Evolutionary conservation across 2,888 invertebrate genomes (phyloP), one percentile per base, ranked within the genome.

Genomic region (Notodonta ziczac): DNA sequence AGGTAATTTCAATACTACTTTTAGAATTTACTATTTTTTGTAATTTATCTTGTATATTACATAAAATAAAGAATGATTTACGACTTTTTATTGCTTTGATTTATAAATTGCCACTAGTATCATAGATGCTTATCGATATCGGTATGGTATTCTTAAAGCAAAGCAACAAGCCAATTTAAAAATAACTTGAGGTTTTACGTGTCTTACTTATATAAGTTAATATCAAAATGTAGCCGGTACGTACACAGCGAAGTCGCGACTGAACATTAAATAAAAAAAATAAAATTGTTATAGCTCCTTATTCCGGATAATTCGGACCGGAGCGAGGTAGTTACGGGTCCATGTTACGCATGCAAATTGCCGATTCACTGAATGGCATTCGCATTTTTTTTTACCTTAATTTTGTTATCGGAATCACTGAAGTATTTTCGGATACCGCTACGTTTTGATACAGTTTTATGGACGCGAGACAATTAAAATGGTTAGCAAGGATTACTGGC

Each of bases 301-400:
- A 84, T 85, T 81, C 80, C 73, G 81, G 78, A 85, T 85, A 84
- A 87, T 86, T 86, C 76, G 73, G 78, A 73, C 73, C 78, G 75
- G 78, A 77, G 72, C 78, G 77, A 82, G 79, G 86, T 82, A 82
- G 80, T 86, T 84, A 85, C 76, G 76, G 77, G 77, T 80, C 80
- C 84, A 80, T 78, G 83, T 86, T 85, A 83, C 83, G 86, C 84
- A 86, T 89, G 84, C 83, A 87, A 88, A 90, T 90, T 79, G 83
- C 71, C 77, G 77, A 83, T 84, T 82, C 78, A 72, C 70, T 74
- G 79, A 78, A 82, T 70, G 74, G 73, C 68, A 75, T 71, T 70
- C 73, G 74, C 72, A 73, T 46, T 68, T 79, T 78, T 42, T 78
- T 78, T 73, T 75, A 75, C 77, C 80, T 84, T 84, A 86, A 84